Evolutionary conservation across 2,888 invertebrate genomes (phyloP), one percentile per base, ranked within the genome.

Genomic region (Galeruca laticollis): DNA sequence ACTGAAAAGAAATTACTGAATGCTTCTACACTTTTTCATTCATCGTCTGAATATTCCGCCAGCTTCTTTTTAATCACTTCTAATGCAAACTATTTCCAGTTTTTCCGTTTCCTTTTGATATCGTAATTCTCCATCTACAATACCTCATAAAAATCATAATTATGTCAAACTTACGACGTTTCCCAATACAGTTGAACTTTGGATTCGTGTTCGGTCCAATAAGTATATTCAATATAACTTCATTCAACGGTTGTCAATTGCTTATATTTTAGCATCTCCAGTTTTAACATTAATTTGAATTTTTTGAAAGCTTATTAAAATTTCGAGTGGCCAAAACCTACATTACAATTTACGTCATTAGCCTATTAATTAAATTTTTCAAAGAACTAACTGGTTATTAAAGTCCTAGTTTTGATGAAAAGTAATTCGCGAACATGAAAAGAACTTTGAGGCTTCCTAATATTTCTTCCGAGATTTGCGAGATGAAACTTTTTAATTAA

Each of bases 401-500:
- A 71, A 60, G 31, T 64, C 62, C 59, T 52, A 62, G 33, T 40
- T 13, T 47, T 5, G 52, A n/a, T 35, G 60, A 64, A 67, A 68
- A 71, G 56, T 68, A 60, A 73, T 73, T 69, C 60, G 49, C 63
- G 56, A 56, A 62, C 68, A 60, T 65, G 68, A 68, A 69, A 71
- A 73, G 47, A 64, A 51, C 54, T 54, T 64, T 52, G 52, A 31
- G 47, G 66, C 67, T 62, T 67, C 68, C 69, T 71, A 67, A 64
- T 69, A 67, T 71, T 59, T 62, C 33, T 66, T 37, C 26, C 43
- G 51, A 66, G 67, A 71, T 73, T 69, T 60, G 64, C 51, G 52
- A 67, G 63, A 54, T 47, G 69, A 68, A 73, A 73, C 69, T 73
- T 73, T 71, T 71, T 73, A 73, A 73, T 73, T 71, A 73, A 71